Base-by-base conservation (phyloP, 2,113 vertebrate genomes). In the Hydropotes inermis region DNA sequence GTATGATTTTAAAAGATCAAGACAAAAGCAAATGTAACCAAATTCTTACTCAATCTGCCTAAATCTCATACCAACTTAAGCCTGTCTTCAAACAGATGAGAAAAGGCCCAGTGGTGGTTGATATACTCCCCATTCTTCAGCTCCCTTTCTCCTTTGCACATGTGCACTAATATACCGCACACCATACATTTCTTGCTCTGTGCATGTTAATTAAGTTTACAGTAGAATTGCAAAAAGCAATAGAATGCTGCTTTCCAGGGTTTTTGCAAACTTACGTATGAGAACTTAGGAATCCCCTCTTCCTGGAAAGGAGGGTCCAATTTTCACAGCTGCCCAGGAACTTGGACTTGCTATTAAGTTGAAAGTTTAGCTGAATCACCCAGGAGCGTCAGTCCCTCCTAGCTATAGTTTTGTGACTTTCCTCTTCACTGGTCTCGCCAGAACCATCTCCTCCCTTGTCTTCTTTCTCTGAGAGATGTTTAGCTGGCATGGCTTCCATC, bases 1-100 rank as follows among this genome's bases (percentile, higher is more conserved):
- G 30, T 70, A 19, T 17, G 33, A 57, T 91, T 97, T 87, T 57
- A 54, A 97, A 87, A 83, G 52, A 85, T 54, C 43, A 67, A 76
- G 82, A 67, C 5, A 55, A 93, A 91, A 86, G 7, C 39, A 95
- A 92, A 91, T 55, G 25, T 10, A 86, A 60, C 27, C 36, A 25
- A 55, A 33, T 78, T 86, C 50, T 76, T 61, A 25, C 82, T 36
- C 16, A 52, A 23, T 60, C 89, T 89, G 4, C 55, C 81, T 76
- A 33, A 61, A 33, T 43, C 33, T 81, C 64, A 64, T 0, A 13
- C 11, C 15, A 27, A 8, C 39, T 81, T 64, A 60, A 50, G 21
- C 23, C 16, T 82, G 0, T 27, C 52, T 76, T 82, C 61, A 50
- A 7, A 47, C 27, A 16, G 21, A 10, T n/a, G 23, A 52, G n/a